Conservation (phyloP, 2,888 invertebrate genomes). For the Perizoma affinitatum region DNA sequence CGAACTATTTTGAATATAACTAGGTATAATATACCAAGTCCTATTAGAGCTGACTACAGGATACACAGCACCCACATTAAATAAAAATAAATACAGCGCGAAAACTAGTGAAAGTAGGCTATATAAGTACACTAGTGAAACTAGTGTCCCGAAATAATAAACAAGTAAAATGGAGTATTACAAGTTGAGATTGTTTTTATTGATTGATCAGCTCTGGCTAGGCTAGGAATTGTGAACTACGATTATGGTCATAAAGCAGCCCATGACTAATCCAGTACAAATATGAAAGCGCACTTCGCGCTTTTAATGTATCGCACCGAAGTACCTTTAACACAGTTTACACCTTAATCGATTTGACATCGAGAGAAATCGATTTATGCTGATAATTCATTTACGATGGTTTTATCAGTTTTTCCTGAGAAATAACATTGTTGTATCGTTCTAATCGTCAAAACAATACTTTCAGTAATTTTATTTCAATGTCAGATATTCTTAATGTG, state of each 20-base stretch:
- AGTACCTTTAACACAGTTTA: slow-evolving; percentile 72
- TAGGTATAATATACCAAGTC: neutral
- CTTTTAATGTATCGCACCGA: slow-evolving; percentile 59
- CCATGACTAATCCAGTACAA: slow-evolving; percentile 75
- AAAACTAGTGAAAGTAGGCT: too few species aligned
- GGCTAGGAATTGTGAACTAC: slow-evolving; percentile 40
- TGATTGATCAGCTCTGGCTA: slow-evolving; percentile 2
- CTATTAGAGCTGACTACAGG: too few species aligned
- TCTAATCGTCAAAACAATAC: slow-evolving; percentile 10
- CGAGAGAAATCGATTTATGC: slow-evolving; percentile 75
- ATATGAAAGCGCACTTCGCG: slow-evolving; percentile 62
- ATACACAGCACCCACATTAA: too few species aligned
- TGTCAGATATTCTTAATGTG: too few species aligned
- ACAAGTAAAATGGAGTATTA: neutral
- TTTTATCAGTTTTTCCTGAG: slow-evolving; percentile 54
- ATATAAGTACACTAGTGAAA: too few species aligned
- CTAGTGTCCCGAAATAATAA: too few species aligned
- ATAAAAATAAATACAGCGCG: too few species aligned
- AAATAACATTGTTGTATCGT: slow-evolving; percentile 16
- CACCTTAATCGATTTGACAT: slow-evolving; percentile 81
- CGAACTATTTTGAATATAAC: neutral
- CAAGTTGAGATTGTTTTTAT: slow-evolving; percentile 1
- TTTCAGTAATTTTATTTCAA: neutral
- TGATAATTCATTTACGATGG: slow-evolving; percentile 72
- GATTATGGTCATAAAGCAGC: slow-evolving; percentile 63